Evolutionary conservation across 2,797 vertebrate species (phyloP), one percentile per base, ranked within the genome.

Genomic region (Ctenosaura bakeri): DNA sequence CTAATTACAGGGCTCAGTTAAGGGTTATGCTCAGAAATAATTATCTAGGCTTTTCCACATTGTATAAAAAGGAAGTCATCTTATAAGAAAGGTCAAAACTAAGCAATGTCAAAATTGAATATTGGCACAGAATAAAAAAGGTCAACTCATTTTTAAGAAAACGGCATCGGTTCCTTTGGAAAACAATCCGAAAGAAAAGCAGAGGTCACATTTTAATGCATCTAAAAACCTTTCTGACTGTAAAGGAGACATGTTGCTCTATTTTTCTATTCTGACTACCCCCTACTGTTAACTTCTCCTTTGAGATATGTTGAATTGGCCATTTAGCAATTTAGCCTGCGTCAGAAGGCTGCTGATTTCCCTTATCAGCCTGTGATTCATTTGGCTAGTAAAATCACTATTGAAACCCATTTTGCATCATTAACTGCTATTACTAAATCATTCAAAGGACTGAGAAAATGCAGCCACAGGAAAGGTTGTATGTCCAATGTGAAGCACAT

Each of bases 361-460:
- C 80, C 88, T 95, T 94, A 93, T 95, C 96, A 93, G 92, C 93
- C 92, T 94, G 90, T 96, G 95, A 96, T 96, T 96, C 94, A 96
- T 96, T 96, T 95, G 94, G 93, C 83, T 92, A 94, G 94, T 96
- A 93, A 95, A 96, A 95, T 94, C 91, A 88, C 93, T 94, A 95
- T 93, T 92, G 95, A 96, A 96, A 95, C 92, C 94, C 95, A 95
- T 96, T 96, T 96, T 95, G 94, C 94, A 94, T 96, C 94, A 90
- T 96, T 96, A 96, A 93, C 90, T 94, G 92, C 93, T 88, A 94
- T 95, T 94, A 94, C 95, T 95, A 95, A 96, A 95, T 95, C 71
- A 10, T 94, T 95, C 93, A 73, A 94, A 92, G 88, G 77, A 92
- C 94, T 91, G 46, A 0, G 92, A 94, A 96, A 96, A 95, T 94